phyloP scores from a whole-genome alignment of 1,140 invertebrate genomes.

The Aricia agestis region DNA sequence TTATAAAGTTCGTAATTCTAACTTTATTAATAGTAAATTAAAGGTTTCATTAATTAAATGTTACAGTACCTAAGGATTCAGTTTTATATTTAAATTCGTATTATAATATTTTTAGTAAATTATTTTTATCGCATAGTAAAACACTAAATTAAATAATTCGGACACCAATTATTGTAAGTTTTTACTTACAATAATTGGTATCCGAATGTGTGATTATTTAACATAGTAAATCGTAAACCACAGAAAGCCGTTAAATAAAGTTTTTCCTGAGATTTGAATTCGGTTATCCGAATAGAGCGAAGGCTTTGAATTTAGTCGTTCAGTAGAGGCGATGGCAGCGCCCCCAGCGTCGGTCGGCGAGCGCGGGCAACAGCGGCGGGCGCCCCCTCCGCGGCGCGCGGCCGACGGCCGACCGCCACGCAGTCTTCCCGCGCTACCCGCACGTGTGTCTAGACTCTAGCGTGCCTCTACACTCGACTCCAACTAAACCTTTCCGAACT shows the following conservation, averaged over 20 bases:
- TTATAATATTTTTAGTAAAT: no score
- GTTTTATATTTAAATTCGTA: no score
- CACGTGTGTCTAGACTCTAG: conserved; percentile 70
- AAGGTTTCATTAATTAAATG: no score
- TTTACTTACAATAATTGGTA: no score
- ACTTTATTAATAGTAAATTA: no score
- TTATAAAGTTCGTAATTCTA: no score
- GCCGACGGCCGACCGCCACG: conserved; percentile 63
- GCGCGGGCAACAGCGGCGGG: conserved; percentile 32
- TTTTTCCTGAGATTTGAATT: conserved; percentile 25
- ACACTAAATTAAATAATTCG: no score
- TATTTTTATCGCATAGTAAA: no score
- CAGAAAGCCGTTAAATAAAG: conserved; percentile 21
- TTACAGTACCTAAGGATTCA: no score
- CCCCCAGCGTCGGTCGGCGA: conserved; percentile 48
- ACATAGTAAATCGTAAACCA: background rate
- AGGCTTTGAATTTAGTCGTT: conserved; percentile 30
- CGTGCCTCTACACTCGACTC: conserved; percentile 47
- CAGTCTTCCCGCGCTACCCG: conserved; percentile 72
- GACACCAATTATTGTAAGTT: no score
- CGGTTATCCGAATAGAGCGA: conserved; percentile 24
- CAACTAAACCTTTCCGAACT: conserved; percentile 41
- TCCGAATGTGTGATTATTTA: no score
- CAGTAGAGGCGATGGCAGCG: conserved; percentile 39
- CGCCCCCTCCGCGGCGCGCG: conserved; percentile 57